Base-by-base conservation (phyloP, 2,888 invertebrate genomes). In the Protophormia terraenovae region DNA sequence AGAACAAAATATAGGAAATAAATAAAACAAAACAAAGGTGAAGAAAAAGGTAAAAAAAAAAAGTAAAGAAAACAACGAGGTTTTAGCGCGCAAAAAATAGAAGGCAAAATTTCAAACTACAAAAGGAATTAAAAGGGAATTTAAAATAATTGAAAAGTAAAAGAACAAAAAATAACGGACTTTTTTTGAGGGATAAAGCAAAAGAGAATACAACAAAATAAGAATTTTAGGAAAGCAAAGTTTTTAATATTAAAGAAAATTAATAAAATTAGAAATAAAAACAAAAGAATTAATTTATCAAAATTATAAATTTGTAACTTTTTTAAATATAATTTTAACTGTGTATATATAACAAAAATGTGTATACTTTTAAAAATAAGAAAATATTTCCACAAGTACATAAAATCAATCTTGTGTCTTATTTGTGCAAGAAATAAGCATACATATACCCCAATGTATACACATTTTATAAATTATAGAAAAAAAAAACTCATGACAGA, bases 11-110 rank as follows among this genome's bases (percentile, higher is more conserved):
- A n/a, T n/a, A 60, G 24, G 35, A 3, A 16, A 47, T 29, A 66
- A 67, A 50, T 66, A 41, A 76, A 32, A 29, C 32, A 41, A 50
- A 62, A 64, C 29, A 78, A 62, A 35, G 32, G 16, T 19, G 12
- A 77, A 67, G 10, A 35, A 38, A n/a, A n/a, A n/a, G n/a, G n/a
- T 35, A 38, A 45, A n/a, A 55, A 64, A 19, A 6, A n/a, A 64
- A 41, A 41, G 7, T 14, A 24, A 8, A 41, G 19, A 35, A 53
- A 64, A 76, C 41, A 64, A 82, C 19, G 60, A 41, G 29, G 41
- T 71, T 76, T 55, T 55, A 64, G 45, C 82, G 66, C 58, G 77
- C n/a, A 38, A 77, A 82, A 53, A 62, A n/a, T n/a, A n/a, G n/a
- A n/a, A n/a, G n/a, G n/a, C n/a, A n/a, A n/a, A 47, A 1, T 7